Conservation (phyloP, 2,113 vertebrate species). For the Scatophagus argus region DNA sequence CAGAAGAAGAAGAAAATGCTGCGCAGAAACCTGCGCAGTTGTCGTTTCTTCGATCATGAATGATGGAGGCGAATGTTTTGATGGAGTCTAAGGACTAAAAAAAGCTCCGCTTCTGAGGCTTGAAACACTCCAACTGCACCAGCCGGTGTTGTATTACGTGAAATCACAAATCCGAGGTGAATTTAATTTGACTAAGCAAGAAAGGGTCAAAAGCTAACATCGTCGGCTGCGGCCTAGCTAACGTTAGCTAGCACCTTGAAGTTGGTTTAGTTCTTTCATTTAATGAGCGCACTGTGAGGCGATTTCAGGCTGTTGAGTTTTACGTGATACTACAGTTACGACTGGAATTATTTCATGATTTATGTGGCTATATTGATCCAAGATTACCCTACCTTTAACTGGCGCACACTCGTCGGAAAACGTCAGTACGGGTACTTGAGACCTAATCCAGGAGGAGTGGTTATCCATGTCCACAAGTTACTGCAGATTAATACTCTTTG, state of each 20-base stretch:
- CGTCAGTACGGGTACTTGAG: conserved; percentile 31
- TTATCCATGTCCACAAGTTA: conserved; percentile 67
- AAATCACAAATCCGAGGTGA: background rate
- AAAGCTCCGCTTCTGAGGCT: background rate
- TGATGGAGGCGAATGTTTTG: conserved; percentile 74
- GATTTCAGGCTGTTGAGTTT: background rate
- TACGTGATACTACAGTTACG: background rate
- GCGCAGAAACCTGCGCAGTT: conserved; percentile 68
- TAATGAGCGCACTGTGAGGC: background rate
- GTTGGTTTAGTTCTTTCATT: conserved; percentile 31
- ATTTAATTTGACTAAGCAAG: background rate
- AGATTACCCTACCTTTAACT: conserved; percentile 19
- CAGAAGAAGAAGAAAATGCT: conserved; percentile 34
- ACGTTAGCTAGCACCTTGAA: conserved; percentile 43
- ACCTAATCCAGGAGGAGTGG: conserved; percentile 10
- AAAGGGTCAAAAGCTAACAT: background rate
- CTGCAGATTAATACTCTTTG: conserved; percentile 8
- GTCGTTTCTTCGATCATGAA: conserved; percentile 13
- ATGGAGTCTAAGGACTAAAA: conserved; percentile 52
- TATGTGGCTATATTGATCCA: background rate
- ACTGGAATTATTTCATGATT: background rate
- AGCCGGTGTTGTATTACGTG: background rate
- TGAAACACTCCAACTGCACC: background rate
- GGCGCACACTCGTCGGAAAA: background rate
- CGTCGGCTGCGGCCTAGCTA: conserved; percentile 58